Evolutionary conservation across 1,140 invertebrate species (phyloP), one percentile per base, ranked within the genome.

Genomic region (Drosophila simulans): DNA sequence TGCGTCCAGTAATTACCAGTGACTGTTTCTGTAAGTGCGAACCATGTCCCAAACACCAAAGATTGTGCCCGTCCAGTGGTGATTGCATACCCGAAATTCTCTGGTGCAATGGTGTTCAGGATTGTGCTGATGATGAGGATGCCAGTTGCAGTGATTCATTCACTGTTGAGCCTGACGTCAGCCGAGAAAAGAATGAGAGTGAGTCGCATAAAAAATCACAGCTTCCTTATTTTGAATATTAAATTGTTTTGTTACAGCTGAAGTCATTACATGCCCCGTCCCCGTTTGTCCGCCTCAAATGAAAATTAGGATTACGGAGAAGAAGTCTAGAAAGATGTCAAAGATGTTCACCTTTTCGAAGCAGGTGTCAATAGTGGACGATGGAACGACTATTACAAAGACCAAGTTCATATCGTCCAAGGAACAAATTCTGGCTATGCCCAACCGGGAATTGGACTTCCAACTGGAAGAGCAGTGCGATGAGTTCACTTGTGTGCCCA

Each of bases 81-180:
- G 92, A 95, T 48, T 98, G 97, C 80, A 94, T 98, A 7, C 93
- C 95, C 1, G 93, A 94, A 59, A 92, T 93, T 1, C 92, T 93
- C 1, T 97, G 96, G 96, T 98, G 97, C 92, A 95, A 98, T 90
- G 97, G 97, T 0, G 92, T 97, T 0, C 93, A 95, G 70, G 95
- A 98, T 85, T 98, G 97, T 91, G 95, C 95, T 3, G 96, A 97
- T 92, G 97, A 98, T 92, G 97, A 98, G 92, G 91, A 93, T 49
- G 58, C 78, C 3, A 93, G 95, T 59, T 98, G 97, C 86, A 81
- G 91, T 40, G 93, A 93, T 4, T 80, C 79, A 7, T 92, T 89
- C 35, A 85, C 74, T 5, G 74, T 79, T 17, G 39, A 64, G 25
- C 84, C 80, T 5, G 76, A 71, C 35, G 62, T 57, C 45, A 42